phyloP scores from a whole-genome alignment of 2,797 vertebrate genomes.

The Poeciliopsis turneri region DNA sequence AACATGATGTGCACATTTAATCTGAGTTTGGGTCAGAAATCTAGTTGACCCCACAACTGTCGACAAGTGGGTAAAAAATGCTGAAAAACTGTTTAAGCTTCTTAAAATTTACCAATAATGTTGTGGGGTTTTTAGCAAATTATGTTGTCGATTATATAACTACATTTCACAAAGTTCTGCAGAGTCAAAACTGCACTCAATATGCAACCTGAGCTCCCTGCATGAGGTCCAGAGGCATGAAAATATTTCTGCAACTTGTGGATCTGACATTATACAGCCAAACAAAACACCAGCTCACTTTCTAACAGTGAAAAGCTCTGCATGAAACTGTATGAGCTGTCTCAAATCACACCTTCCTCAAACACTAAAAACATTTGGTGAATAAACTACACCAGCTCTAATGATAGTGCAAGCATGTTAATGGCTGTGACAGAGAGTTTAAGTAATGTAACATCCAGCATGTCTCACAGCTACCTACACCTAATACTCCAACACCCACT shows the following conservation, averaged over 20 bases:
- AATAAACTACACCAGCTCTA: not conserved
- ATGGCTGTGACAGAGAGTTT: not conserved
- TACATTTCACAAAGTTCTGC: slow-evolving; percentile 14
- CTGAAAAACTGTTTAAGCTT: not conserved
- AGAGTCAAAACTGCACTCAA: not conserved
- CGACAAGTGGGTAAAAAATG: not conserved
- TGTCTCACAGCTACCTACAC: not conserved
- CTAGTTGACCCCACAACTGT: not conserved
- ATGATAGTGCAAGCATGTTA: not conserved
- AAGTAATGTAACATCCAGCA: not conserved
- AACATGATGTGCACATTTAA: slow-evolving; percentile 13
- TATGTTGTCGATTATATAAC: slow-evolving; percentile 29
- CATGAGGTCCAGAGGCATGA: not conserved
- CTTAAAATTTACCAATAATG: not conserved
- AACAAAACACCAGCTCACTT: not conserved
- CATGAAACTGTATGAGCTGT: not conserved
- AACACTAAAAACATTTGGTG: not conserved
- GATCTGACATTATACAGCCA: not conserved
- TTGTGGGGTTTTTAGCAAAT: not conserved
- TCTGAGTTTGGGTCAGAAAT: slow-evolving; percentile 27
- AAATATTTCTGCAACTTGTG: not conserved
- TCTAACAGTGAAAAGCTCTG: not conserved
- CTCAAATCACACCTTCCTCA: not conserved
- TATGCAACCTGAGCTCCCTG: not conserved
- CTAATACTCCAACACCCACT: not conserved